Base-by-base conservation (phyloP, 2,113 vertebrate species). In the Dasyprocta punctata region DNA sequence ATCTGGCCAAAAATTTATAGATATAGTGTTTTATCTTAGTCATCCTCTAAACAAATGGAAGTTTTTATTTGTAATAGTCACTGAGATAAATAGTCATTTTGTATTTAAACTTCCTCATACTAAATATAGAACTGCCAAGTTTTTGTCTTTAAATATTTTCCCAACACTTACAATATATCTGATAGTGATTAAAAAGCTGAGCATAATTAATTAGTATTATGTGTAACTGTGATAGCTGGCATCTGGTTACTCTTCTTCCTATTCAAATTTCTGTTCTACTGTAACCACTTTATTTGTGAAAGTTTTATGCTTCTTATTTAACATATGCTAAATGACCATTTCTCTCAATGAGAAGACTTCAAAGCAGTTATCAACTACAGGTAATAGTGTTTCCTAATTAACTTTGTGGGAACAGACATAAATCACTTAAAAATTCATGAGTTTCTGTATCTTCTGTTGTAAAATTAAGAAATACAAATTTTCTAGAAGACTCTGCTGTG, bases 141-240 rank as follows among this genome's bases (percentile, higher is more conserved):
- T 95, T 97, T 80, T 94, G 58, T 95, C 69, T 92, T 97, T 97
- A 95, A 98, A 82, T 97, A 85, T 96, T 97, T 97, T 56, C 52
- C 56, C 90, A 96, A 97, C 69, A 95, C 84, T 92, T 97, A n/a
- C 0, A 60, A 19, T 93, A 82, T 85, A 65, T 94, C 60, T 87
- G 69, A 89, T 97, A 44, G 44, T 91, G 82, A 94, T 86, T 97
- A 87, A 97, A 96, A 95, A 52, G 52, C 81, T 94, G 63, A 65
- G 1, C 86, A 4, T 94, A 86, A 93, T 87, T 97, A 94, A 95
- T 87, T 90, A 58, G 81, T 86, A 41, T 54, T 49, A 22, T 92
- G 73, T 81, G 4, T 92, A 96, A 89, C 75, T 95, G 83, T 56
- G 95, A 93, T 90, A 84, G 8, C 80, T 88, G 71, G 92, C 84